Percentiles rank a stretch among this genome's conserved stretches.
Conservation (phyloP, 2,797 vertebrate genomes). For the Parauchenoglanis punctatus region DNA sequence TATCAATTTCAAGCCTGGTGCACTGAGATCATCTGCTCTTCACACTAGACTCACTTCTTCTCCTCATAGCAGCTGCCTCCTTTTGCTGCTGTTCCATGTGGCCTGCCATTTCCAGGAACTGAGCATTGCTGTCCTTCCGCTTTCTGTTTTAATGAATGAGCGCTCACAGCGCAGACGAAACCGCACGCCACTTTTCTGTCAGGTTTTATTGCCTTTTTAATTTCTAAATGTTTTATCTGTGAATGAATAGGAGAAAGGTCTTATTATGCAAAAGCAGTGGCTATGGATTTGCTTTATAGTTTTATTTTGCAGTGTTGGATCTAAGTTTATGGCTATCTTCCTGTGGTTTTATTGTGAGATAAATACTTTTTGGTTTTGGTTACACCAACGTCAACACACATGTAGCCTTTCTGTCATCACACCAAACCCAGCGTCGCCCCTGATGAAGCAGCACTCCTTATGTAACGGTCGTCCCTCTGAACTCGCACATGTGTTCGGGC, state of each 20-base stretch:
- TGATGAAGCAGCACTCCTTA: slow-evolving; percentile 4
- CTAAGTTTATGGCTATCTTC: slow-evolving; percentile 5
- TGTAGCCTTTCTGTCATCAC: slow-evolving; percentile 26
- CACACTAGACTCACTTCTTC: slow-evolving; percentile 43
- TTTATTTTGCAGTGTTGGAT: neutral
- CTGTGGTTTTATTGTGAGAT: slow-evolving; percentile 7
- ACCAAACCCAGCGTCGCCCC: neutral
- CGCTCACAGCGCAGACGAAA: slow-evolving; percentile 35
- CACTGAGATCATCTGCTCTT: slow-evolving; percentile 36
- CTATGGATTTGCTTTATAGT: slow-evolving; percentile 1
- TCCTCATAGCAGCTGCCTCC: slow-evolving; percentile 47
- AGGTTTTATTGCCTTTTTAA: slow-evolving; percentile 23
- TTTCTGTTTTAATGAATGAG: slow-evolving; percentile 50
- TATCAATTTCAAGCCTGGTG: slow-evolving; percentile 33
- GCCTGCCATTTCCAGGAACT: slow-evolving; percentile 51
- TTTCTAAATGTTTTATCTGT: neutral
- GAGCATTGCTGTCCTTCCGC: slow-evolving; percentile 41
- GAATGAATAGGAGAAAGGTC: slow-evolving; percentile 4
- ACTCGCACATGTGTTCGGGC: slow-evolving; percentile 20
- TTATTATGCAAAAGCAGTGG: slow-evolving; percentile 20
- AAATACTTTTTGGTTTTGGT: slow-evolving; percentile 26
- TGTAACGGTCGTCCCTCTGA: slow-evolving; percentile 23
- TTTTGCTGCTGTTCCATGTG: slow-evolving; percentile 51
- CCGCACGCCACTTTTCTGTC: slow-evolving; percentile 26
- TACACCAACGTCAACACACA: neutral